These are phyloP conservation scores for Formicarius rufipectus DNA, from an alignment of 2,113 vertebrate species.

Conservation along the genomic window DNA sequence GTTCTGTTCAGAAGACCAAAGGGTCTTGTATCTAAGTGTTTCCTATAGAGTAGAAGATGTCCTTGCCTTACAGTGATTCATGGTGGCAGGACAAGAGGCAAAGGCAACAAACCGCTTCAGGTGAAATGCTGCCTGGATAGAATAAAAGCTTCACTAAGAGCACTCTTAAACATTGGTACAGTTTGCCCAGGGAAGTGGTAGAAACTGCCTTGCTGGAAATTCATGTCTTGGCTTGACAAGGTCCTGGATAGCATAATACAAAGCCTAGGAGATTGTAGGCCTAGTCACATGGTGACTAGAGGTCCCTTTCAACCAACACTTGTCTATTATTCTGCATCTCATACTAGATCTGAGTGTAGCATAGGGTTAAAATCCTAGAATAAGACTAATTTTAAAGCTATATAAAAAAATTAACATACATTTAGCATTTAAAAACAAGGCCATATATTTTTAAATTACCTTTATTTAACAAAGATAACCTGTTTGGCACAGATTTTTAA, in stretches of 20 bases:
- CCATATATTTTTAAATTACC: fast-evolving
- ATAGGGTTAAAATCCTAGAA: background rate
- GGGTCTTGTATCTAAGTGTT: background rate
- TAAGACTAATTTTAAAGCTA: background rate
- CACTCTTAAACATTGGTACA: background rate
- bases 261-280: background rate
- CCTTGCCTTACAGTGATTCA: background rate
- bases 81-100: background rate
- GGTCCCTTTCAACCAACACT: background rate
- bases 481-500: background rate
- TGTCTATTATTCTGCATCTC: background rate
- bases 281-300: background rate
- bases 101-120: background rate
- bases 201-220: background rate
- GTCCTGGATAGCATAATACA: background rate
- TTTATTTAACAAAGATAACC: background rate
- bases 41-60: background rate
- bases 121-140: background rate
- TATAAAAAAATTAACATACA: background rate
- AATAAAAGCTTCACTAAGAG: background rate
- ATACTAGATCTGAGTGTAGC: background rate
- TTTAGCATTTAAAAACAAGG: background rate
- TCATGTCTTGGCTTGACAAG: background rate
- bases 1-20: background rate
- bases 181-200: background rate